Conservation (phyloP, 2,888 invertebrate species). For the Esperia sulphurella region DNA sequence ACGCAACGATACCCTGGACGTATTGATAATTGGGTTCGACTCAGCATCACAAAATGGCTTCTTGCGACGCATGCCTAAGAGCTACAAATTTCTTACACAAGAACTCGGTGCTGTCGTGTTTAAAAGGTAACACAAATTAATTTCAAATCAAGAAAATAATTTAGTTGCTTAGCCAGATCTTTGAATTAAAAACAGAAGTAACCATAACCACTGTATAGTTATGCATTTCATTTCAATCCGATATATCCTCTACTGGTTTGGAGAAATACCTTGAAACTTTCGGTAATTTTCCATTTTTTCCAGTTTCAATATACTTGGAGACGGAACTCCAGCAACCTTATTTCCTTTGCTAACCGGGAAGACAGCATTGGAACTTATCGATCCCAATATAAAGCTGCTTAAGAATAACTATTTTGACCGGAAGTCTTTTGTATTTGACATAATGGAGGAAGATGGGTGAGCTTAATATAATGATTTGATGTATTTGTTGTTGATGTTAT, state of each 20-base stretch:
- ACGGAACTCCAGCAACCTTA: conserved; percentile 89
- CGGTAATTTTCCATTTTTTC: not conserved
- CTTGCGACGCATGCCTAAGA: conserved; percentile 86
- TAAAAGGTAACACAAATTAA: conserved; percentile 74
- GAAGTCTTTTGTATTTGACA: conserved; percentile 90
- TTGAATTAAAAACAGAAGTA: too few species aligned
- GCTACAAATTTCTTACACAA: conserved; percentile 82
- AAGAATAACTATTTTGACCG: conserved; percentile 81
- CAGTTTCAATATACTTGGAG: conserved; percentile 86
- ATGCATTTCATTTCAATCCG: too few species aligned
- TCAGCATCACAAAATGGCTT: conserved; percentile 90
- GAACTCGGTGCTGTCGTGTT: conserved; percentile 80
- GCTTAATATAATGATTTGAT: conserved; percentile 10
- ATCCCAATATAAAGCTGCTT: conserved; percentile 82
- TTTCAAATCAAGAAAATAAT: too few species aligned
- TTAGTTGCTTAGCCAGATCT: too few species aligned
- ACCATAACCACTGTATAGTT: too few species aligned
- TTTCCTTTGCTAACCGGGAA: conserved; percentile 90
- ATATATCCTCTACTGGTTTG: not conserved
- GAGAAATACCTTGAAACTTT: not conserved
- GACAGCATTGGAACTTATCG: conserved; percentile 89
- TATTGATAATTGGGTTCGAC: conserved; percentile 86
- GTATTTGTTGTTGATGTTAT: too few species aligned
- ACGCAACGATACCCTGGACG: conserved; percentile 20
- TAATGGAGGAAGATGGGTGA: conserved; percentile 81